These are phyloP conservation scores for Ctenicera cuprea DNA, from an alignment of 2,888 invertebrate genomes.

Conservation along the genomic window DNA sequence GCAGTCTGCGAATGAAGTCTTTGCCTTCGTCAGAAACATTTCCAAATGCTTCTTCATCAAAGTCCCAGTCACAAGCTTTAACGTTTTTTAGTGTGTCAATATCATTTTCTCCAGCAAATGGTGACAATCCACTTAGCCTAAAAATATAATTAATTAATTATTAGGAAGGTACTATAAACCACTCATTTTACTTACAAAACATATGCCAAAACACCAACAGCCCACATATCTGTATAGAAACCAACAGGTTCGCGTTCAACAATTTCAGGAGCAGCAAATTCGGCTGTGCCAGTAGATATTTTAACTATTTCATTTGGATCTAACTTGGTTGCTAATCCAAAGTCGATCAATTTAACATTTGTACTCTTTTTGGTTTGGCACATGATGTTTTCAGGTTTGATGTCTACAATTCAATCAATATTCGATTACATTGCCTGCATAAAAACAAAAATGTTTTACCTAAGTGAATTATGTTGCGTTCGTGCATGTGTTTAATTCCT, in stretches of 20 bases:
- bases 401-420: conserved; percentile 74
- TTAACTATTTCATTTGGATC: conserved; percentile 99
- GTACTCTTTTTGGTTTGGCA: conserved; percentile 97
- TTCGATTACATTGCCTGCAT: background rate
- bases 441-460: conserved; percentile 26
- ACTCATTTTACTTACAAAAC: conserved; percentile 86
- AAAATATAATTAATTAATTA: background rate
- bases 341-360: conserved; percentile 98
- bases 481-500: conserved; percentile 99
- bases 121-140: conserved; percentile 96
- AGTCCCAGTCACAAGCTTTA: conserved; percentile 99
- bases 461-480: conserved; percentile 98
- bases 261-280: conserved; percentile 99
- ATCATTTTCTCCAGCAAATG: conserved; percentile 99
- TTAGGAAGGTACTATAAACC: conserved; percentile 15
- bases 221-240: conserved; percentile 99
- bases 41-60: conserved; percentile 96
- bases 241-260: conserved; percentile 99
- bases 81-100: conserved; percentile 98
- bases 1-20: conserved; percentile 96
- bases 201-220: conserved; percentile 98
- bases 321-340: conserved; percentile 98
- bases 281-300: conserved; percentile 99
- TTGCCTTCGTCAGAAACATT: conserved; percentile 97
- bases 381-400: conserved; percentile 99